Evolutionary conservation across 2,888 invertebrate species (phyloP).

Genomic region (Philaethria dido): DNA sequence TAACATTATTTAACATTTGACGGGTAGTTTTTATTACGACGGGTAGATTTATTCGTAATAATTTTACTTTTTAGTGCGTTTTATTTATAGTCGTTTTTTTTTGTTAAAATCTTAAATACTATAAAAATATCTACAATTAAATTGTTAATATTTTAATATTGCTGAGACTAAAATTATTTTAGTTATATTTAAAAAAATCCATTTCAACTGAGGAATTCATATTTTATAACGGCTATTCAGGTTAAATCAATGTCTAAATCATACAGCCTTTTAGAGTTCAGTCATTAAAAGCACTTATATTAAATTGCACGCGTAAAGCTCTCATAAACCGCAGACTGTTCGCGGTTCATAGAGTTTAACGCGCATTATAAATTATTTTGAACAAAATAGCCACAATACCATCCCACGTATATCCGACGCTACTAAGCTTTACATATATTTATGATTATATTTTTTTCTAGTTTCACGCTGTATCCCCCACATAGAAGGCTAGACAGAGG

Average conservation of each 20-base stretch:
- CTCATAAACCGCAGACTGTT: conserved; percentile 40
- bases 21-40: no score
- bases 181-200: not conserved
- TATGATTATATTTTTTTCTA: conserved; percentile 31
- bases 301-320: conserved; percentile 40
- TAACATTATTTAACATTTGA: no score
- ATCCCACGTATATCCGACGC: conserved; percentile 45
- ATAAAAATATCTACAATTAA: no score
- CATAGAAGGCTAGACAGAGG: no score
- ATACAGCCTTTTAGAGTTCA: conserved; percentile 15
- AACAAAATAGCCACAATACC: conserved; percentile 47
- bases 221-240: conserved; percentile 15
- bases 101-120: no score
- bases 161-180: no score
- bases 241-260: conserved; percentile 15
- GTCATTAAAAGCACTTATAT: conserved; percentile 20
- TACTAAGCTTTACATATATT: conserved; percentile 14
- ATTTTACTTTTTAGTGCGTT: no score
- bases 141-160: no score
- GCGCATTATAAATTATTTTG: conserved; percentile 42
- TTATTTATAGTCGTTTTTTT: no score
- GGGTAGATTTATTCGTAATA: no score
- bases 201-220: not conserved
- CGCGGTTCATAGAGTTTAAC: conserved; percentile 41
- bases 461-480: no score